phyloP scores from a whole-genome alignment of 2,888 invertebrate genomes.

The Cremastinae sp. region DNA sequence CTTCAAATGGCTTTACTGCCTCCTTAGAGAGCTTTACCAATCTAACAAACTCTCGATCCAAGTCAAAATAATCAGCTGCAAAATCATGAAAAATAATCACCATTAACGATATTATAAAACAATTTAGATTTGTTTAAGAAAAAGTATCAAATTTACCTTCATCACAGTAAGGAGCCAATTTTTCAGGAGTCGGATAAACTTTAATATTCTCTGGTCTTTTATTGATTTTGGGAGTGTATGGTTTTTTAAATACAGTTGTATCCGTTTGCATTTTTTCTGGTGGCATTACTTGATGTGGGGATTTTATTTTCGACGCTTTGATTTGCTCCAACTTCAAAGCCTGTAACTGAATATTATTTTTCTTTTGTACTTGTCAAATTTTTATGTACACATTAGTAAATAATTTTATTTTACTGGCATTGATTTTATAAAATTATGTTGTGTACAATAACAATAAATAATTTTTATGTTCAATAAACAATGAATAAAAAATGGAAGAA shows the following conservation, averaged over 20 bases:
- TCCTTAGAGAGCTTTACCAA: conserved; percentile 15
- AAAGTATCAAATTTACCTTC: conserved; percentile 22
- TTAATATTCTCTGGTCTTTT: background rate
- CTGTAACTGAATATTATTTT: conserved; percentile 50
- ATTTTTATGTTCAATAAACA: background rate
- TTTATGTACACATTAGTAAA: background rate
- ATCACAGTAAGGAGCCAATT: conserved; percentile 35
- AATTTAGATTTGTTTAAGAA: background rate
- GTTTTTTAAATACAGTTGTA: conserved; percentile 36
- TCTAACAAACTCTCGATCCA: conserved; percentile 45
- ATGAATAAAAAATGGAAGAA: background rate
- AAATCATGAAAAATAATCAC: conserved; percentile 19
- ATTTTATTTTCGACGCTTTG: conserved; percentile 45
- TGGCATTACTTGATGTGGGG: conserved; percentile 3
- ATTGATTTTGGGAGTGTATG: conserved; percentile 28
- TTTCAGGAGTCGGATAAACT: conserved; percentile 37
- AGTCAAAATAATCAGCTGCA: background rate
- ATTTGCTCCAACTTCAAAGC: conserved; percentile 41
- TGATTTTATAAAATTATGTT: background rate
- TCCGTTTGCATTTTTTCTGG: conserved; percentile 25
- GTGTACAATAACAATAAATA: too few species aligned
- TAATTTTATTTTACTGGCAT: background rate
- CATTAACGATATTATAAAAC: background rate
- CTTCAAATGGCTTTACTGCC: conserved; percentile 32
- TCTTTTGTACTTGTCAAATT: background rate